phyloP scores from a whole-genome alignment of 2,113 vertebrate genomes.

The Fulmarus glacialis region DNA sequence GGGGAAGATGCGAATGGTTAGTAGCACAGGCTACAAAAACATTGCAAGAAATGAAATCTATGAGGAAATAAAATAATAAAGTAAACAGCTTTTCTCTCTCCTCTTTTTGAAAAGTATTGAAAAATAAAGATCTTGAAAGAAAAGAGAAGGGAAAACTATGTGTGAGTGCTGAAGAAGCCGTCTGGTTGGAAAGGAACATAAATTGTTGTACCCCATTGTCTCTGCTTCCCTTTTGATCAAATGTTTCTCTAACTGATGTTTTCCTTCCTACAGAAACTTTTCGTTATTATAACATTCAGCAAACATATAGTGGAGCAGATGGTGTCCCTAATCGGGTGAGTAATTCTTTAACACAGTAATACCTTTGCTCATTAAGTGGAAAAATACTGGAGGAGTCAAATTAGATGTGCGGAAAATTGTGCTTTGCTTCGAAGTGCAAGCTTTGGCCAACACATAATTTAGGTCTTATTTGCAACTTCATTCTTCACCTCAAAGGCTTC shows the following conservation, averaged over 20 bases:
- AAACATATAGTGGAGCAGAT: conserved; percentile 94
- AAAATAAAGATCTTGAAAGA: background rate
- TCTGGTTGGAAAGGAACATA: background rate
- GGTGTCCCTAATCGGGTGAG: conserved; percentile 93
- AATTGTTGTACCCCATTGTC: background rate
- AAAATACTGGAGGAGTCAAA: background rate
- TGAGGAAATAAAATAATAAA: background rate
- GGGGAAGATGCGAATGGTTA: conserved; percentile 30
- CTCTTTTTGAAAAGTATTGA: background rate
- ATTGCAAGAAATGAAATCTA: background rate
- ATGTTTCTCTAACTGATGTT: conserved; percentile 47
- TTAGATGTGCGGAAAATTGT: background rate
- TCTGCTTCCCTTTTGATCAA: background rate
- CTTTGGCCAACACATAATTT: background rate
- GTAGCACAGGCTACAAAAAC: conserved; percentile 16
- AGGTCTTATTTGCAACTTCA: background rate
- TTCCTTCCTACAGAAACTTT: conserved; percentile 89
- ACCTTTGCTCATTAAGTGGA: background rate
- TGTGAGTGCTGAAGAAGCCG: background rate
- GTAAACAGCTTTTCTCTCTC: background rate
- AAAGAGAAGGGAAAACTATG: background rate
- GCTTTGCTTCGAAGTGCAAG: background rate
- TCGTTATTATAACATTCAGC: conserved; percentile 93
- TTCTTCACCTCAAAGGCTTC: background rate
- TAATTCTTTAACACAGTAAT: conserved; percentile 69